phyloP scores from a whole-genome alignment of 1,140 invertebrate species.

The Agrypnia vestita region DNA sequence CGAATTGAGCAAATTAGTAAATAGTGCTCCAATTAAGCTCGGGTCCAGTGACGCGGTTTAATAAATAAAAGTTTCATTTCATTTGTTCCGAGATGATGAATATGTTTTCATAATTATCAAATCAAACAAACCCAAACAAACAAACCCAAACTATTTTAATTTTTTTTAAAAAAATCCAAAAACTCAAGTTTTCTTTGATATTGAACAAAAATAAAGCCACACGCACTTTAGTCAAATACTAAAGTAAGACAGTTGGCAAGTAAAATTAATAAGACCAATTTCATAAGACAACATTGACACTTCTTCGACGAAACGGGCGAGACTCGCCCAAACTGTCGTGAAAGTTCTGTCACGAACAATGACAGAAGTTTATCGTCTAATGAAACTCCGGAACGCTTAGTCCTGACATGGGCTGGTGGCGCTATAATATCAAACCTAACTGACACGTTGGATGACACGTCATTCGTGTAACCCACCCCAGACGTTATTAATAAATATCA shows the following conservation, averaged over 20 bases:
- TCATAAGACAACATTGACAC: constrained; percentile 1
- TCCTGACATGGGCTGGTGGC: not conserved
- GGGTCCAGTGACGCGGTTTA: too few relatives aligned
- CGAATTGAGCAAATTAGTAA: too few relatives aligned
- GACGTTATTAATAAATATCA: constrained; percentile 7
- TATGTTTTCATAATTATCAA: too few relatives aligned
- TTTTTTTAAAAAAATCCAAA: too few relatives aligned
- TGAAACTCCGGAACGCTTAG: not conserved
- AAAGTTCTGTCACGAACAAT: constrained; percentile 5
- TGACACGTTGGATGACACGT: constrained; percentile 27
- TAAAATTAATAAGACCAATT: constrained; percentile 20
- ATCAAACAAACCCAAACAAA: too few relatives aligned
- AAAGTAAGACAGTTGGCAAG: not conserved
- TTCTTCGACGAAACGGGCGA: not conserved
- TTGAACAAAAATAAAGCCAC: too few relatives aligned
- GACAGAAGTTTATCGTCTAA: constrained; percentile 16
- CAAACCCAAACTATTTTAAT: too few relatives aligned
- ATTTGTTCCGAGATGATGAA: too few relatives aligned
- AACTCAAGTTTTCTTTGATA: too few relatives aligned
- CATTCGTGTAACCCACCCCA: constrained; percentile 14
- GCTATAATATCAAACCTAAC: constrained; percentile 24
- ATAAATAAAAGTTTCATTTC: too few relatives aligned
- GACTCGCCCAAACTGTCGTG: not conserved
- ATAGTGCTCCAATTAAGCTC: too few relatives aligned
- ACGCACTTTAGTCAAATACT: not conserved